phyloP scores from a whole-genome alignment of 2,113 vertebrate species.

The Myanophis thanlyinensis region DNA sequence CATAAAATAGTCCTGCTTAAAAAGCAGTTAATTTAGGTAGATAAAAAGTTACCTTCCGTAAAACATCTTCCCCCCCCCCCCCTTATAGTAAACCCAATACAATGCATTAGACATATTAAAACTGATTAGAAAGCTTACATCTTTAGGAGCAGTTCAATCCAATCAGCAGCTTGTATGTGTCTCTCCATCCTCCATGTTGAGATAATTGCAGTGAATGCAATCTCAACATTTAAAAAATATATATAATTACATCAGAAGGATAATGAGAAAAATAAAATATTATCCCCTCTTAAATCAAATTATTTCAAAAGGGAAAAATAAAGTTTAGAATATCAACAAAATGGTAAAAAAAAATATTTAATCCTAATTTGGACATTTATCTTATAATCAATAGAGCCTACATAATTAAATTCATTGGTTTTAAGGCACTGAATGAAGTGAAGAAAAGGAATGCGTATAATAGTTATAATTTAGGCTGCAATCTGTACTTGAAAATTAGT shows the following conservation, averaged over 20 bases:
- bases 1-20: background rate
- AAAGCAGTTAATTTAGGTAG: background rate
- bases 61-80: no score
- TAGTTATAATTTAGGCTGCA: background rate
- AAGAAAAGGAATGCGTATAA: slow-evolving; percentile 67
- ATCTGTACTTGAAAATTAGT: background rate
- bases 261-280: background rate
- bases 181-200: slow-evolving; percentile 27
- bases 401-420: slow-evolving; percentile 23
- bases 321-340: background rate
- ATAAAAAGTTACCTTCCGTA: background rate
- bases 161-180: slow-evolving; percentile 10
- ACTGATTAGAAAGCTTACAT: background rate
- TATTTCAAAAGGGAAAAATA: background rate
- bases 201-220: background rate
- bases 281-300: background rate
- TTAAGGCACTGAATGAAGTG: slow-evolving; percentile 59
- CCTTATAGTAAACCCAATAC: background rate
- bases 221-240: background rate
- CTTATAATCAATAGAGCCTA: slow-evolving; percentile 17
- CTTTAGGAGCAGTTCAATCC: slow-evolving; percentile 1
- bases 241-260: slow-evolving; percentile 3
- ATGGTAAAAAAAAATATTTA: slow-evolving; percentile 41
- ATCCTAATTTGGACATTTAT: slow-evolving; percentile 41
- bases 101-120: background rate